Base-by-base conservation (phyloP, 2,888 invertebrate genomes). In the Drosophila diplacantha region DNA sequence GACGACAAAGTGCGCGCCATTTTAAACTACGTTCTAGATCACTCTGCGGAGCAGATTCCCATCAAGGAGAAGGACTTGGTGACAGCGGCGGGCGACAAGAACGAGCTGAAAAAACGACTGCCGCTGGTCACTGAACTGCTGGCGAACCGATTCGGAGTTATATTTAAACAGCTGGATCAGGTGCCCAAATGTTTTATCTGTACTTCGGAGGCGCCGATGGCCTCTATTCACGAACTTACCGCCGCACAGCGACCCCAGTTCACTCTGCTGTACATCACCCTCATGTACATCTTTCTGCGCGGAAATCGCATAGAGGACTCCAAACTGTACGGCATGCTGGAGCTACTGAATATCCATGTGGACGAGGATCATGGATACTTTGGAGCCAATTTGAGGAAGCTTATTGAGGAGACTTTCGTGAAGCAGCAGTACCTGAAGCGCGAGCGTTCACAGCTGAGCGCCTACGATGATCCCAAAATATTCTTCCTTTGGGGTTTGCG, bases 241-340 rank as follows among this genome's bases (percentile, higher is more conserved):
- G 6, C 49, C 5, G 12, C 43, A 1, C 83, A 80, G 32, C 67
- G 74, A 14, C 65, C 71, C 0, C 69, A 69, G n/a, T 54, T 63
- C 5, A 68, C 74, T 9, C 5, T 80, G 29, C 58, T 80, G 7
- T 66, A 35, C 47, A 73, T 83, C 8, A 38, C 75, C n/a, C 66
- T 80, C 3, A 61, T 58, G 8, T 80, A 81, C 29, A 73, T 83
- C 18, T 83, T 83, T 8, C 24, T 80, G 51, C 76, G 82, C 1
- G 58, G 64, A 12, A 71, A 66, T 44, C 63, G 66, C 6, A 35
- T 76, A 11, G 74, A 81, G 32, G 80, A 83, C 29, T 39, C 46
- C 0, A 81, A 81, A 16, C 67, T 80, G 0, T 66, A 63, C 11
- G 32, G 12, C 0, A 55, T 74, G 65, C 53, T 80, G 6, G 59